phyloP scores from a whole-genome alignment of 2,888 invertebrate species.

The Geotrupes spiniger region DNA sequence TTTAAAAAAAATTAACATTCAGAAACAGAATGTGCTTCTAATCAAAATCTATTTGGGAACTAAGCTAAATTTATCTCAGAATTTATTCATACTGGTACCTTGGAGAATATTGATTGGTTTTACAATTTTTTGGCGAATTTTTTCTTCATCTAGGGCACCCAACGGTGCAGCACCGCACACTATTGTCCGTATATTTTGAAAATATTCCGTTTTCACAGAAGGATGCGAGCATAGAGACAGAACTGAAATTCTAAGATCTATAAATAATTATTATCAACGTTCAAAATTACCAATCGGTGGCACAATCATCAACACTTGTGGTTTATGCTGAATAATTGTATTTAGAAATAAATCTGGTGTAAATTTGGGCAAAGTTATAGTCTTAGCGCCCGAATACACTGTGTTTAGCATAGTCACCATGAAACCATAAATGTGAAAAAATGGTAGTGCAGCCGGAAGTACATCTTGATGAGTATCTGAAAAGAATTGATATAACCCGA shows the following conservation, averaged over 20 bases:
- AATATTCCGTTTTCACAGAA: constrained; percentile 13
- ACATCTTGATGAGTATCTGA: constrained; percentile 56
- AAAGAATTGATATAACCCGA: no score
- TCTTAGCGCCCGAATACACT: constrained; percentile 60
- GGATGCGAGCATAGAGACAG: constrained; percentile 17
- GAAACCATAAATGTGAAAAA: constrained; percentile 77
- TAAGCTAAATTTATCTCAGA: neutral
- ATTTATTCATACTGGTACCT: constrained; percentile 24
- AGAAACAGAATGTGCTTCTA: neutral
- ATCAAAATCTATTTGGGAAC: no score
- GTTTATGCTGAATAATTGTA: constrained; percentile 62
- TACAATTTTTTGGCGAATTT: constrained; percentile 53
- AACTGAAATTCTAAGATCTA: neutral
- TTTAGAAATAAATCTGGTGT: constrained; percentile 66
- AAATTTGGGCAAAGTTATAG: constrained; percentile 72
- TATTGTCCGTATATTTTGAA: constrained; percentile 36
- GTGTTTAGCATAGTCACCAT: constrained; percentile 59
- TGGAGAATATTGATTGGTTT: constrained; percentile 36
- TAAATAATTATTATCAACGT: neutral
- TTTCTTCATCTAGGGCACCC: constrained; percentile 56
- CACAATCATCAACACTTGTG: constrained; percentile 65
- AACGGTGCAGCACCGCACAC: constrained; percentile 70
- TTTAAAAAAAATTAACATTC: no score
- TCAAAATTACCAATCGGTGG: constrained; percentile 65
- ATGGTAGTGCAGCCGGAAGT: constrained; percentile 70